These are phyloP conservation scores for Drosophila anomalipes DNA, from an alignment of 2,888 invertebrate genomes.

Conservation along the genomic window DNA sequence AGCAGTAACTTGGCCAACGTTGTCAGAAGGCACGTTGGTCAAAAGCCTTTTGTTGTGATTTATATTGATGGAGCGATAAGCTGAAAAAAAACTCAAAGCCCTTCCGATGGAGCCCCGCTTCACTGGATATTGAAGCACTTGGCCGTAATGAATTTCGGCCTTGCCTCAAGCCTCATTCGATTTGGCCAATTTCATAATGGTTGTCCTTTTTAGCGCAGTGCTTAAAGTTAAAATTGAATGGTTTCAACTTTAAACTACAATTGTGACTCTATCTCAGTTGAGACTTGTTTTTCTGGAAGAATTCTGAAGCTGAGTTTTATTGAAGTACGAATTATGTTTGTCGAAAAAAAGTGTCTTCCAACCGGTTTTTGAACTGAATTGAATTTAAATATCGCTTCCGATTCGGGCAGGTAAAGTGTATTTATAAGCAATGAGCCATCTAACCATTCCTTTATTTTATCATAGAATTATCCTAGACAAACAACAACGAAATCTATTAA, in stretches of 20 bases:
- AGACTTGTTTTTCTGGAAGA: too few relatives aligned
- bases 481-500: too few relatives aligned
- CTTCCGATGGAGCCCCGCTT: constrained; percentile 14
- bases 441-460: too few relatives aligned
- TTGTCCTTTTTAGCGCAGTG: not conserved
- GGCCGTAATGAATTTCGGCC: constrained; percentile 56
- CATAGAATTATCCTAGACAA: too few relatives aligned
- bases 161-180: not conserved
- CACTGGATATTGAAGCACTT: constrained; percentile 61
- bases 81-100: constrained; percentile 4
- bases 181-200: not conserved
- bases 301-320: too few relatives aligned
- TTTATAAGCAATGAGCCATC: too few relatives aligned
- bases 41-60: constrained; percentile 73
- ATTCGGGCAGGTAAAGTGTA: too few relatives aligned
- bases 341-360: too few relatives aligned
- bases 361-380: too few relatives aligned
- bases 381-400: too few relatives aligned
- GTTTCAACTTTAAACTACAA: not conserved
- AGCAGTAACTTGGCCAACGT: constrained; percentile 41
- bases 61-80: constrained; percentile 72
- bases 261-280: not conserved
- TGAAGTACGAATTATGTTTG: too few relatives aligned
- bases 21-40: constrained; percentile 68
- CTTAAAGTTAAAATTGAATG: not conserved